A percentile compares a stretch with the other conserved stretches of the same genome.
Conservation (phyloP, 1,140 invertebrate genomes). For the Lepidurus packardi region DNA sequence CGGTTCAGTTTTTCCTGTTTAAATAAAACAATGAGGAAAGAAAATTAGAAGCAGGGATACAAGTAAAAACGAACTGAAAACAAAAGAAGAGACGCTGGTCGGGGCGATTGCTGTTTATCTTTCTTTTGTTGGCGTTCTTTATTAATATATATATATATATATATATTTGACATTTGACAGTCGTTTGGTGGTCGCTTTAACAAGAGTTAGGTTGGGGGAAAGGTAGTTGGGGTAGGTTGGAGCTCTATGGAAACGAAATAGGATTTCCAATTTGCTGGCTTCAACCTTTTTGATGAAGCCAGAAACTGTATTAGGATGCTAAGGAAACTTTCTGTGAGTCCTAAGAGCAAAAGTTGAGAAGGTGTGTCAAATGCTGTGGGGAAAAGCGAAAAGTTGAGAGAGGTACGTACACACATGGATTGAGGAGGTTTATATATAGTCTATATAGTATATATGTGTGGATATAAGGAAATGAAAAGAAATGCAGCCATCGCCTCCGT, state of each 20-base stretch:
- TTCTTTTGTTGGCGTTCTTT: constrained; percentile 24
- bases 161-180: neutral
- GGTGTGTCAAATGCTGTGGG: neutral
- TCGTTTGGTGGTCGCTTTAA: neutral
- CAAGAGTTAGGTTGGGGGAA: too few species aligned
- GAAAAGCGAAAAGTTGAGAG: neutral
- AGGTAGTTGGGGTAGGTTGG: too few species aligned
- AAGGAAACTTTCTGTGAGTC: neutral
- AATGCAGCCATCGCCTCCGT: constrained; percentile 9
- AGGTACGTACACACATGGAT: neutral
- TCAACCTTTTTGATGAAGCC: too few species aligned
- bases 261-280: too few species aligned
- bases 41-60: constrained; percentile 27
- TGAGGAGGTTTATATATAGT: neutral
- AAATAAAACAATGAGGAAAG: constrained; percentile 6
- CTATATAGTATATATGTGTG: neutral
- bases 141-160: neutral
- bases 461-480: constrained; percentile 14
- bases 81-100: constrained; percentile 24
- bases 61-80: constrained; percentile 28
- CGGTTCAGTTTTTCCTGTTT: neutral
- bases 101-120: constrained; percentile 30
- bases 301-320: too few species aligned
- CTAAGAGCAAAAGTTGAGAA: neutral
- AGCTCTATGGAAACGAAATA: too few species aligned